A percentile compares a stretch with the other conserved stretches of the same genome.
phyloP scores from a whole-genome alignment of 2,113 vertebrate genomes.

The Gila orcuttii region DNA sequence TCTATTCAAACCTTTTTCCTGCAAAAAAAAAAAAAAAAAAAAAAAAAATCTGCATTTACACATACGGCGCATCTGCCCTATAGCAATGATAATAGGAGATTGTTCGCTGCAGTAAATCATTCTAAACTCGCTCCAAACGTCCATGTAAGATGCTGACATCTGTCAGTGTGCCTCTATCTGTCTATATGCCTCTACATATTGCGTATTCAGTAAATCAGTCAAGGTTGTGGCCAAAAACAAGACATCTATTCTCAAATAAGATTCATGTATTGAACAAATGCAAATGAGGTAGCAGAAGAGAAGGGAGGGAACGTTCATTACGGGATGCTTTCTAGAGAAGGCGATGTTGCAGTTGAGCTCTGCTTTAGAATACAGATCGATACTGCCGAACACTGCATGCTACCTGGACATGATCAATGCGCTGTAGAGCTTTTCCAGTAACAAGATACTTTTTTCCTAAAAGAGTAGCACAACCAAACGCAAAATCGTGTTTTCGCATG shows the following conservation, averaged over 20 bases:
- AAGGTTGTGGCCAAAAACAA: constrained; percentile 7
- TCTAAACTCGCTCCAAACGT: not conserved
- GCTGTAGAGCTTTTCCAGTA: constrained; percentile 28
- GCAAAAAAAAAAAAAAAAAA: not conserved
- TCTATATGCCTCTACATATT: not conserved
- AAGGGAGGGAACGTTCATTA: constrained; percentile 2
- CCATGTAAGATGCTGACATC: not conserved
- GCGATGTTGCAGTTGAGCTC: not conserved
- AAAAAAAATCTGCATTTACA: not conserved
- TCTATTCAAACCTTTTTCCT: constrained; percentile 21
- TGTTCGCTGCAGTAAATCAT: constrained; percentile 8
- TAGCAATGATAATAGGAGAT: constrained; percentile 14
- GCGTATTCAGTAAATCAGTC: not conserved
- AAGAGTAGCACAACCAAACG: not conserved
- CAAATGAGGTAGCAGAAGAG: constrained; percentile 24
- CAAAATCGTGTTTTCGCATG: not conserved
- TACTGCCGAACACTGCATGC: constrained; percentile 31
- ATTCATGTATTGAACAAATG: constrained; percentile 34
- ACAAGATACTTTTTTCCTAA: constrained; percentile 1
- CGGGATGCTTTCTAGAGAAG: constrained; percentile 7
- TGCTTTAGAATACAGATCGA: constrained; percentile 53
- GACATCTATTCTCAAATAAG: constrained; percentile 1
- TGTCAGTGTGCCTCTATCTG: not conserved
- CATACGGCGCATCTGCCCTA: not conserved
- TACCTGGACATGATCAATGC: constrained; percentile 43